Percentiles rank a stretch among this genome's conserved stretches.
Conservation (phyloP, 2,797 vertebrate genomes). For the Nothura maculosa region DNA sequence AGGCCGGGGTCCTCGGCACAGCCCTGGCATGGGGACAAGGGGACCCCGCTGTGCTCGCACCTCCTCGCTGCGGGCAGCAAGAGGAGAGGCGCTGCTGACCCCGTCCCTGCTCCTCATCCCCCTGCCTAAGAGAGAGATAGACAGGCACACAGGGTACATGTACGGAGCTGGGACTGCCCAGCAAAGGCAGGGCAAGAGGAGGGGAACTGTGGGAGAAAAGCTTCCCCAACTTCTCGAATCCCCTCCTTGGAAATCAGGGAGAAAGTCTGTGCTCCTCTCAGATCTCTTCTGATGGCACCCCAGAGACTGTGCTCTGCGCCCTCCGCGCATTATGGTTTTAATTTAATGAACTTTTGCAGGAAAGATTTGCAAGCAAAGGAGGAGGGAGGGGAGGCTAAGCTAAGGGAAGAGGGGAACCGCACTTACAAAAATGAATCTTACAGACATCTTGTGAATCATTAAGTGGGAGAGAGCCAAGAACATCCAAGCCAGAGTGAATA, state of each 20-base stretch:
- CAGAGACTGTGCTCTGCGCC: neutral
- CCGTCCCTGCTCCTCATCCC: neutral
- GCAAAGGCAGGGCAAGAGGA: neutral
- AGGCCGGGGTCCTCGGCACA: neutral
- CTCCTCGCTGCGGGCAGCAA: neutral
- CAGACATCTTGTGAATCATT: conserved; percentile 75
- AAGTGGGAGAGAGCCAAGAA: conserved; percentile 66
- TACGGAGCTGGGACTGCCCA: neutral
- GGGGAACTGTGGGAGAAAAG: neutral
- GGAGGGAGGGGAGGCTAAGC: neutral
- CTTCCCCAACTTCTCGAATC: neutral
- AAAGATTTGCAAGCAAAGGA: conserved; percentile 27
- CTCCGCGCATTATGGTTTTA: neutral
- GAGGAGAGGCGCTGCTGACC: neutral
- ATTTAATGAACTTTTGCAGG: conserved; percentile 3
- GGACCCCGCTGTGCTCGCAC: neutral
- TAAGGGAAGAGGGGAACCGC: neutral
- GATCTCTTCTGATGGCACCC: accelerated
- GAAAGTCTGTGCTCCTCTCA: neutral
- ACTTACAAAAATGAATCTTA: conserved; percentile 70
- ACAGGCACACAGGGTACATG: neutral
- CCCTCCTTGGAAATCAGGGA: neutral
- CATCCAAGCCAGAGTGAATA: conserved; percentile 67
- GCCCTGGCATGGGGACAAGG: neutral
- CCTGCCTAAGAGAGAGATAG: neutral